A percentile compares a stretch with the other conserved stretches of the same genome.
These are phyloP conservation scores for Ormyrus thymus DNA, from an alignment of 2,888 invertebrate genomes.

Conservation along the genomic window DNA sequence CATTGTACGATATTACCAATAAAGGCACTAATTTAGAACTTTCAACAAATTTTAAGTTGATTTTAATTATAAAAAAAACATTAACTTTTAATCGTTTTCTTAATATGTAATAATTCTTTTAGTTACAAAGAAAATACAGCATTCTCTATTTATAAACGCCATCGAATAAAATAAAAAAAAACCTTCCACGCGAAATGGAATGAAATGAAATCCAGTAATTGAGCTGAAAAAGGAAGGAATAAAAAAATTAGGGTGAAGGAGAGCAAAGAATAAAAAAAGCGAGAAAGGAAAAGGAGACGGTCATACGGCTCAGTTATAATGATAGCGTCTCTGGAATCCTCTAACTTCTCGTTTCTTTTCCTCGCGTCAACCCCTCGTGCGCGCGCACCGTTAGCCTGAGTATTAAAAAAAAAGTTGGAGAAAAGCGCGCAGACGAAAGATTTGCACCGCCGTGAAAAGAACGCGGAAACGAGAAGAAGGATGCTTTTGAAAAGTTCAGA, in stretches of 20 bases:
- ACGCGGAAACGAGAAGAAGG: constrained; percentile 35
- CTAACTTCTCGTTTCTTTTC: constrained; percentile 17
- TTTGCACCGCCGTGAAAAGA: not conserved
- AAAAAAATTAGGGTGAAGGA: constrained; percentile 36
- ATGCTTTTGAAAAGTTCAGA: constrained; percentile 21
- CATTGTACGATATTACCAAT: no score
- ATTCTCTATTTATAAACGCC: no score
- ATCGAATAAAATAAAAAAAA: no score
- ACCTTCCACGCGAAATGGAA: not conserved
- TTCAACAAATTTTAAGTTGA: no score
- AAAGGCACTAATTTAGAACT: no score
- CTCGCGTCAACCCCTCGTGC: constrained; percentile 1
- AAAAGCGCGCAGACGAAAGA: not conserved
- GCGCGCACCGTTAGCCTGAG: constrained; percentile 6
- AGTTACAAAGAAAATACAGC: no score
- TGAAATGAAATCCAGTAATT: constrained; percentile 35
- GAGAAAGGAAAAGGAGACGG: constrained; percentile 1
- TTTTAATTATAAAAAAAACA: no score
- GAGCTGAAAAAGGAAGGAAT: constrained; percentile 14
- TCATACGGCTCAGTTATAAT: constrained; percentile 36
- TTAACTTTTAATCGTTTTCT: no score
- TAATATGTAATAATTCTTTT: no score
- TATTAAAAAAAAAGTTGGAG: constrained; percentile 31
- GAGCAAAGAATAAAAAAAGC: not conserved
- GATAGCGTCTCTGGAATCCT: constrained; percentile 28